Conservation (phyloP, 2,113 vertebrate species). For the Pygoscelis antarcticus region DNA sequence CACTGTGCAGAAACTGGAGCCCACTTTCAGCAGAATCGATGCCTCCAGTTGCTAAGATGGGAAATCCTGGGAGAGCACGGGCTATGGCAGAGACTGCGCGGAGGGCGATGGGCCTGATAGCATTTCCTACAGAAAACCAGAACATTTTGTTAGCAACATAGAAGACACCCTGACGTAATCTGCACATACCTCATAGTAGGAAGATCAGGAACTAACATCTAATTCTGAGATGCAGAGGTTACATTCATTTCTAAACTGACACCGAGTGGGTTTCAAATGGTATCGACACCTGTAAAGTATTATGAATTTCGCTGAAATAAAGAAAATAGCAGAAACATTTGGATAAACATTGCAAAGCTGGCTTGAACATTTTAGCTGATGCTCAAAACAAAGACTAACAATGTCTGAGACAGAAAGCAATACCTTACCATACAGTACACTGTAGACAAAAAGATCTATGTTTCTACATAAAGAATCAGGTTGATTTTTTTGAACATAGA, state of each 20-base stretch:
- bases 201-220: neutral
- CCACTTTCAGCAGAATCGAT: conserved; percentile 94
- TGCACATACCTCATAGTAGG: neutral
- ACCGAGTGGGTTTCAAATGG: neutral
- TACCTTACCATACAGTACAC: neutral
- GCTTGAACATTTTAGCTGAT: conserved; percentile 15
- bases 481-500: neutral
- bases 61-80: conserved; percentile 85
- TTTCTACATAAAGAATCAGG: neutral
- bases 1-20: conserved; percentile 90
- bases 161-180: neutral
- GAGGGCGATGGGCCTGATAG: conserved; percentile 89
- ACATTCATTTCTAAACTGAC: neutral
- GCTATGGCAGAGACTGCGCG: conserved; percentile 87
- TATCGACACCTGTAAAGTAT: neutral
- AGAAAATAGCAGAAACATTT: neutral
- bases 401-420: neutral
- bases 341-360: neutral
- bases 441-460: neutral
- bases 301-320: neutral
- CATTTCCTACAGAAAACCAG: conserved; percentile 79
- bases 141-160: neutral
- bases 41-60: conserved; percentile 90
- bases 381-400: conserved; percentile 31
- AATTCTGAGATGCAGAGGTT: neutral